A percentile compares a stretch with the other conserved stretches of the same genome.
Evolutionary conservation across 1,140 invertebrate genomes (phyloP).

Genomic region (Rhizoglyphus robini): DNA sequence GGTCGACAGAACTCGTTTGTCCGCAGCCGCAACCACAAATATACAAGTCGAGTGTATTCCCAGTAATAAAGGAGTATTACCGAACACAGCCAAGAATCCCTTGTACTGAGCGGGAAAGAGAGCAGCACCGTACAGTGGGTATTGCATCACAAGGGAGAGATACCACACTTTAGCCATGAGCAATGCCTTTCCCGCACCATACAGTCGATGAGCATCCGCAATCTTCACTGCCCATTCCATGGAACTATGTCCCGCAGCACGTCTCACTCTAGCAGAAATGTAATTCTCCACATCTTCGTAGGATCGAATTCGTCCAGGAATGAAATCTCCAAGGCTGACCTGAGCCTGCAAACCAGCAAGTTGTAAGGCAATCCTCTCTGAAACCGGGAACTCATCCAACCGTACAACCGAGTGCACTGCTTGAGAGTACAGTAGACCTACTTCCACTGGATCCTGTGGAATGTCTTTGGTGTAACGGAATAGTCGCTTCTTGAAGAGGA

Average conservation of each 20-base stretch:
- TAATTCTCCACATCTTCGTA: conserved; percentile 66
- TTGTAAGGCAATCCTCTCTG: conserved; percentile 82
- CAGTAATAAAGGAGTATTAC: conserved; percentile 43
- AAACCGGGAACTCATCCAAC: conserved; percentile 88
- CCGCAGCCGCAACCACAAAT: conserved; percentile 69
- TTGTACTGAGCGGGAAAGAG: conserved; percentile 81
- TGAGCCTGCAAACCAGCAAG: conserved; percentile 84
- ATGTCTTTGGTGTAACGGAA: conserved; percentile 61
- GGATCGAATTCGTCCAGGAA: conserved; percentile 39
- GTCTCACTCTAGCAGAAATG: conserved; percentile 50
- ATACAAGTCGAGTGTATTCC: conserved; percentile 84
- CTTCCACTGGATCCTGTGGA: conserved; percentile 89
- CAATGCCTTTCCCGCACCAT: conserved; percentile 75
- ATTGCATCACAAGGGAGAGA: conserved; percentile 91
- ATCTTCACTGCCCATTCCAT: conserved; percentile 54
- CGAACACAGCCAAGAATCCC: conserved; percentile 76
- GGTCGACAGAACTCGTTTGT: conserved; percentile 75
- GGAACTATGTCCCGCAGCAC: conserved; percentile 36
- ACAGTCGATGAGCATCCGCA: conserved; percentile 46
- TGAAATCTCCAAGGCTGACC: conserved; percentile 72
- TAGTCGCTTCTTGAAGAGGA: conserved; percentile 78
- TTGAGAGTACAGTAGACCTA: conserved; percentile 84
- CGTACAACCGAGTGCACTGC: conserved; percentile 86
- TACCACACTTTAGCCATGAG: conserved; percentile 84
- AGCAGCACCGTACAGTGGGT: conserved; percentile 83